These are phyloP conservation scores for Andricus grossulariae DNA, from an alignment of 1,140 invertebrate genomes.

Conservation along the genomic window DNA sequence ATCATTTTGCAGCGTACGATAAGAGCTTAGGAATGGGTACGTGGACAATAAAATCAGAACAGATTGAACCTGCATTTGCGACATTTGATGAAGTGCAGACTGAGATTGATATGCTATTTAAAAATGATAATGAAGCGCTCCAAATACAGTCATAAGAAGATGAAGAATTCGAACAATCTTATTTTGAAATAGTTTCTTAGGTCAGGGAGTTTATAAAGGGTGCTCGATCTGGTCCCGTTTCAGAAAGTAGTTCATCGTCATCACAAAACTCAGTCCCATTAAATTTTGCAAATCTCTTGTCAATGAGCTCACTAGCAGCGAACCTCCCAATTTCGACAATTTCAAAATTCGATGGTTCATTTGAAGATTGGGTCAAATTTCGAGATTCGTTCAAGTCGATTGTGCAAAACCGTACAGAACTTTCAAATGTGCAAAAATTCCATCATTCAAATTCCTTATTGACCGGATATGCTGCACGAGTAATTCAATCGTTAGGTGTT, in stretches of 20 bases:
- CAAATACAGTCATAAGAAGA: not conserved
- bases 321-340: no score
- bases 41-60: not conserved
- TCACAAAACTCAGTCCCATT: not conserved
- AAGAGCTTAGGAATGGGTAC: not conserved
- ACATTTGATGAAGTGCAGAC: not conserved
- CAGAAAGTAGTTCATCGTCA: not conserved
- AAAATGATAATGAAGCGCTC: not conserved
- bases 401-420: constrained; percentile 56
- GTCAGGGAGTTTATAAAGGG: not conserved
- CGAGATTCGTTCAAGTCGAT: constrained; percentile 55
- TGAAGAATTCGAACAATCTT: not conserved
- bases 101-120: not conserved
- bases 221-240: not conserved
- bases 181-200: not conserved
- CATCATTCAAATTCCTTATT: constrained; percentile 55
- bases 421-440: constrained; percentile 57
- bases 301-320: no score
- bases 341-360: not conserved
- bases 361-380: no score
- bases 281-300: not conserved
- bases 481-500: no score
- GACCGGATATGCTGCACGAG: constrained; percentile 45
- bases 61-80: not conserved
- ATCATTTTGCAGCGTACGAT: no score